These are phyloP conservation scores for Napeogenes inachia DNA, from an alignment of 2,888 invertebrate genomes.

Conservation along the genomic window DNA sequence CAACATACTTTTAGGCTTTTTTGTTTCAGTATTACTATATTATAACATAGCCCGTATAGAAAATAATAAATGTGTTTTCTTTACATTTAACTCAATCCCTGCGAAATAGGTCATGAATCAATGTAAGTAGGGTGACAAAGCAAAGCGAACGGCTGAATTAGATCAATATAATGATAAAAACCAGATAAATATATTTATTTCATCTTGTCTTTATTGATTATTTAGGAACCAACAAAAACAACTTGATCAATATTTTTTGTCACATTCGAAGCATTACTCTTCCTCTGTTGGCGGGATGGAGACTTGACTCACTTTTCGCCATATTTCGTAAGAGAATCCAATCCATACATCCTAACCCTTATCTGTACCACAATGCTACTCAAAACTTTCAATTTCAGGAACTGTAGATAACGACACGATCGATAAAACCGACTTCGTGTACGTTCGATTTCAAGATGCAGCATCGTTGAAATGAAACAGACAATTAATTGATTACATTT, in stretches of 20 bases:
- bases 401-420: conserved; percentile 53
- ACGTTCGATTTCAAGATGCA: conserved; percentile 16
- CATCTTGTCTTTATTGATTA: neutral
- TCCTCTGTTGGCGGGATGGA: conserved; percentile 45
- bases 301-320: conserved; percentile 14
- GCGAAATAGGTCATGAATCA: conserved; percentile 27
- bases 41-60: too few species aligned
- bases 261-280: conserved; percentile 32
- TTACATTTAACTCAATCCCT: conserved; percentile 6
- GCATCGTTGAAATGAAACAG: conserved; percentile 20
- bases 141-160: conserved; percentile 21
- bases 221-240: conserved; percentile 10
- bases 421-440: conserved; percentile 49
- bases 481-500: conserved; percentile 30
- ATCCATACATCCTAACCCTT: conserved; percentile 16
- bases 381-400: conserved; percentile 41
- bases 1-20: too few species aligned
- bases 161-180: conserved; percentile 28
- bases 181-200: conserved; percentile 18
- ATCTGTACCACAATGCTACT: conserved; percentile 25
- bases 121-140: conserved; percentile 15
- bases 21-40: too few species aligned
- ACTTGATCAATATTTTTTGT: conserved; percentile 51
- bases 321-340: conserved; percentile 15
- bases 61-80: neutral